Evolutionary conservation across 2,113 vertebrate genomes (phyloP).

Genomic region (Dascyllus trimaculatus): DNA sequence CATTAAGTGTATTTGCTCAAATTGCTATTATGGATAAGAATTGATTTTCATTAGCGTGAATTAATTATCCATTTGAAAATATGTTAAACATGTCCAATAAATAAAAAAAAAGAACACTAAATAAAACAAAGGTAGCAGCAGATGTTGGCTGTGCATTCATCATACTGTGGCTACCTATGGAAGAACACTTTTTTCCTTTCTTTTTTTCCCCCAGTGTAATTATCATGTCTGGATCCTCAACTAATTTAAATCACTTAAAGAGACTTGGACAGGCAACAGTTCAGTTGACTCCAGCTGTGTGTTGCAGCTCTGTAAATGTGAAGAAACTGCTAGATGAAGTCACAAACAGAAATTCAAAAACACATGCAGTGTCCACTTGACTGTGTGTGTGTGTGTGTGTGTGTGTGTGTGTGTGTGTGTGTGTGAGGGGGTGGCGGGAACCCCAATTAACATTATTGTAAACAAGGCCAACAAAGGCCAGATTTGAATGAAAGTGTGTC

Average conservation of each 20-base stretch:
- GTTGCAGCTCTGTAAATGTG: background rate
- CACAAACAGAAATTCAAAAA: slow-evolving; percentile 1
- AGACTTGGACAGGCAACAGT: background rate
- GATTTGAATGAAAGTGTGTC: slow-evolving; percentile 66
- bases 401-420: background rate
- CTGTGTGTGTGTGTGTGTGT: background rate
- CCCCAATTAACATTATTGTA: slow-evolving; percentile 70
- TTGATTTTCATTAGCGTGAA: slow-evolving; percentile 56
- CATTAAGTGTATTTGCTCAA: slow-evolving; percentile 29
- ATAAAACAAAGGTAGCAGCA: slow-evolving; percentile 47
- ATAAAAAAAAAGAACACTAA: background rate
- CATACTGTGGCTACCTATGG: slow-evolving; percentile 25
- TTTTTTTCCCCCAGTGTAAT: slow-evolving; percentile 17
- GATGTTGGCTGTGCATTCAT: slow-evolving; percentile 56
- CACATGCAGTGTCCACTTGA: background rate
- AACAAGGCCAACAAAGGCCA: slow-evolving; percentile 68
- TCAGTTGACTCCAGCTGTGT: slow-evolving; percentile 10
- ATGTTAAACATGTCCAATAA: slow-evolving; percentile 32
- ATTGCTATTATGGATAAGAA: slow-evolving; percentile 46
- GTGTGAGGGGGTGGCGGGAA: background rate
- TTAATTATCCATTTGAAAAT: slow-evolving; percentile 56
- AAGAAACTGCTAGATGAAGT: background rate
- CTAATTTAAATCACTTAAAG: slow-evolving; percentile 9
- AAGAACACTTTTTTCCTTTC: slow-evolving; percentile 25
- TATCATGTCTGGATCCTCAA: slow-evolving; percentile 22